phyloP scores from a whole-genome alignment of 2,888 invertebrate genomes.

The Beris chalybata region DNA sequence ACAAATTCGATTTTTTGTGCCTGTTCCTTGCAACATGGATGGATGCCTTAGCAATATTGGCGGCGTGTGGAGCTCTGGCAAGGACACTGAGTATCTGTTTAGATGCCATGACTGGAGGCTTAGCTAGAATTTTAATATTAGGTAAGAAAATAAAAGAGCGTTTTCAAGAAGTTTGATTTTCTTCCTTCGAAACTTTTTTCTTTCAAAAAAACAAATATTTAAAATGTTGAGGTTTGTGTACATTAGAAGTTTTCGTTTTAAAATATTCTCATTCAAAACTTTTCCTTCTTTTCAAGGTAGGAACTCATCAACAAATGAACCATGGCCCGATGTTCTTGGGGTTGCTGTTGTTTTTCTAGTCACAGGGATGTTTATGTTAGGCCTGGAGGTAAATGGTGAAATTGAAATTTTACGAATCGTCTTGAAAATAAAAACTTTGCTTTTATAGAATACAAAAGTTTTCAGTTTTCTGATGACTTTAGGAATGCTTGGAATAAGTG shows the following conservation, averaged over 20 bases:
- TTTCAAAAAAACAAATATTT: not conserved
- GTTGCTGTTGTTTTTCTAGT: constrained; percentile 60
- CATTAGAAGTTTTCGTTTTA: not conserved
- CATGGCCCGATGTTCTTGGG: constrained; percentile 63
- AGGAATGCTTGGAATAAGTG: constrained; percentile 53
- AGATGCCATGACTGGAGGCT: constrained; percentile 61
- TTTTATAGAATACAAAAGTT: constrained; percentile 51
- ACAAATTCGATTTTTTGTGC: constrained; percentile 55
- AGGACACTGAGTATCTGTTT: constrained; percentile 62
- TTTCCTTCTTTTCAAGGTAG: constrained; percentile 46
- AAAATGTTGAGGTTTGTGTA: not conserved
- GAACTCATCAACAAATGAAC: constrained; percentile 57
- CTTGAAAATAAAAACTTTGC: constrained; percentile 23
- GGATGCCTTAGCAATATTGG: constrained; percentile 59
- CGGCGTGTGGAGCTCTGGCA: constrained; percentile 60
- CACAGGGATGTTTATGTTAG: constrained; percentile 62
- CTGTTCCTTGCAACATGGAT: constrained; percentile 61
- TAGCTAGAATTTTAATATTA: constrained; percentile 60
- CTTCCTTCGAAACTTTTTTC: not conserved
- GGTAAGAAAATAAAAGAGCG: constrained; percentile 46
- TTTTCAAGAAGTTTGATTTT: not conserved
- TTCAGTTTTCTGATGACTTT: constrained; percentile 55
- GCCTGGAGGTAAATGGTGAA: constrained; percentile 57
- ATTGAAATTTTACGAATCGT: not conserved
- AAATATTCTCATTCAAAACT: not conserved